phyloP scores from a whole-genome alignment of 1,140 invertebrate species.

The Anadara kagoshimensis region DNA sequence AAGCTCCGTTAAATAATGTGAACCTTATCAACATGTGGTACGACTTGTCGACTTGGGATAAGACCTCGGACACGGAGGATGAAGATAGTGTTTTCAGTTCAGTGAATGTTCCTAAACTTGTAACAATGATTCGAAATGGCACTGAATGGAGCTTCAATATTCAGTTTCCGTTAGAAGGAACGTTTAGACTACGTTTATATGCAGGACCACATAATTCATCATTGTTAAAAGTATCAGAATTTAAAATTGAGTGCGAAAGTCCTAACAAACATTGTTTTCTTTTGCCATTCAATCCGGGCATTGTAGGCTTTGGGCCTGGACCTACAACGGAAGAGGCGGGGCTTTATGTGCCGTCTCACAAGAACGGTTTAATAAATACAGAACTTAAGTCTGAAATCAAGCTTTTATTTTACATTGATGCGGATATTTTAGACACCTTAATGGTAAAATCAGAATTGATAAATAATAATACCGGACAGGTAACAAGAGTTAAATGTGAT shows the following conservation, averaged over 20 bases:
- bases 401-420: slow-evolving; percentile 20
- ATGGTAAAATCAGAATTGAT: slow-evolving; percentile 6
- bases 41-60: slow-evolving; percentile 37
- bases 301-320: slow-evolving; percentile 41
- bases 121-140: slow-evolving; percentile 34
- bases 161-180: slow-evolving; percentile 35
- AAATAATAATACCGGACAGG: neutral
- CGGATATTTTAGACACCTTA: neutral
- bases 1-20: slow-evolving; percentile 28
- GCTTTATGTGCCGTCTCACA: slow-evolving; percentile 39
- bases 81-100: slow-evolving; percentile 12
- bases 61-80: neutral
- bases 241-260: slow-evolving; percentile 35
- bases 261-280: slow-evolving; percentile 21
- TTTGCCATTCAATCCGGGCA: slow-evolving; percentile 34
- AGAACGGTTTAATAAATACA: slow-evolving; percentile 31
- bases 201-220: slow-evolving; percentile 28
- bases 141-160: slow-evolving; percentile 39
- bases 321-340: slow-evolving; percentile 30
- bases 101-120: slow-evolving; percentile 41
- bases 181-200: slow-evolving; percentile 35
- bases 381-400: neutral
- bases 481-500: too few species aligned
- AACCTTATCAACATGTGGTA: slow-evolving; percentile 41
- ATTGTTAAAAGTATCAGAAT: slow-evolving; percentile 24